Percentiles rank a stretch among this genome's conserved stretches.
These are phyloP conservation scores for Callaeas wilsoni DNA, from an alignment of 2,113 vertebrate species.

Conservation along the genomic window DNA sequence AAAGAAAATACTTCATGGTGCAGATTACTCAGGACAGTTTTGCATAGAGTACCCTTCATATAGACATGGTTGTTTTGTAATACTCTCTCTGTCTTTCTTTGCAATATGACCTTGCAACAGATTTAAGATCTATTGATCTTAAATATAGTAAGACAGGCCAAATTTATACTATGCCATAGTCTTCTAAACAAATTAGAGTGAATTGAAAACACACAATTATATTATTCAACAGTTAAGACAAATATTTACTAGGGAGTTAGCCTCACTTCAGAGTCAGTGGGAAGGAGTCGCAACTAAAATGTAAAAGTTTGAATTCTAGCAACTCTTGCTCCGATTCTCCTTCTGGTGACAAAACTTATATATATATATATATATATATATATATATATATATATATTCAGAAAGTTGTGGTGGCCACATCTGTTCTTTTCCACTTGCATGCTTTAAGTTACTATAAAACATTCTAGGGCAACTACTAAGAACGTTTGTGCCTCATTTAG, in stretches of 20 bases:
- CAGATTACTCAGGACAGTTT: constrained; percentile 36
- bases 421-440: not conserved
- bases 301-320: not conserved
- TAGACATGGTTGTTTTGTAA: not conserved
- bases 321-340: not conserved
- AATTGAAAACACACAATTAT: not conserved
- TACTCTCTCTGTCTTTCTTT: not conserved
- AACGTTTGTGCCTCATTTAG: constrained; percentile 5
- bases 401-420: not conserved
- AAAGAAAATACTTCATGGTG: not conserved
- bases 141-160: not conserved
- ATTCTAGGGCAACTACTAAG: not conserved
- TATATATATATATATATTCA: too few species aligned
- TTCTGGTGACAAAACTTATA: not conserved
- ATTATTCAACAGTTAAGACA: not conserved
- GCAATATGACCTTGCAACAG: not conserved
- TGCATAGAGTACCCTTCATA: not conserved
- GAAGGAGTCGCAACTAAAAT: not conserved
- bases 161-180: not conserved
- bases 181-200: not conserved
- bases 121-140: too few species aligned
- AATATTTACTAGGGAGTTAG: not conserved
- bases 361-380: too few species aligned
- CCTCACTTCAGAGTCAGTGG: not conserved
- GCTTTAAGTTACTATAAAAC: not conserved